Base-by-base conservation (phyloP, 2,113 vertebrate genomes). In the Thryonomys swinderianus region DNA sequence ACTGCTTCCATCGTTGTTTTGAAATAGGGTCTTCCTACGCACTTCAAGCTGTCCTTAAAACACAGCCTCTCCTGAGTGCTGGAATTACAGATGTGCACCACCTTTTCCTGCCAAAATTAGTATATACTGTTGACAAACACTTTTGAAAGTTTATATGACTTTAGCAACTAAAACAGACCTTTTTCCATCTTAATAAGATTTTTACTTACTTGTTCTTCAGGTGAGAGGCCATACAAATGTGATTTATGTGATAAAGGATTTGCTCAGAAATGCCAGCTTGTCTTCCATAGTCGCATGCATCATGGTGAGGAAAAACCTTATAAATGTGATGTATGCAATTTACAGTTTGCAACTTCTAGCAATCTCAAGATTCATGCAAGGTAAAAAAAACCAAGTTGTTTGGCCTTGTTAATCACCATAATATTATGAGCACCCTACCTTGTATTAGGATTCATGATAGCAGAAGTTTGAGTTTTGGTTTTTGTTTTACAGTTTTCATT, bases 301-400 rank as follows among this genome's bases (percentile, higher is more conserved):
- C 99, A 99, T 0, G 99, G 99, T n/a, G 99, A 99, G 92, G 99
- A 99, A 98, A 99, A 99, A 91, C 99, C 99, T 0, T 99, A 99
- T 98, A 99, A 99, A 92, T 99, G 99, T 94, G 99, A 99, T 81
- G 98, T 98, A 74, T 99, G 99, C 96, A 99, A 99, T 83, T 98
- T 99, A 88, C 99, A 99, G 85, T 99, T 99, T 59, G 99, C 99
- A 85, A 99, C 99, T 42, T 99, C 99, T 6, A 99, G 99, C 97
- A 99, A 99, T 96, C 98, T 99, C 96, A 99, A 99, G 98, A 99
- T 99, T 94, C 99, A 99, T 51, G 98, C 98, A 96, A 99, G 99
- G 99, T 99, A 96, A 97, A 98, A 96, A 51, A 64, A 51, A 73
- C 61, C 42, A 89, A 67, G 32, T 69, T 73, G 17, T 90, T 95